Evolutionary conservation across 2,797 vertebrate species (phyloP).

Genomic region (Nyctalus aviator): DNA sequence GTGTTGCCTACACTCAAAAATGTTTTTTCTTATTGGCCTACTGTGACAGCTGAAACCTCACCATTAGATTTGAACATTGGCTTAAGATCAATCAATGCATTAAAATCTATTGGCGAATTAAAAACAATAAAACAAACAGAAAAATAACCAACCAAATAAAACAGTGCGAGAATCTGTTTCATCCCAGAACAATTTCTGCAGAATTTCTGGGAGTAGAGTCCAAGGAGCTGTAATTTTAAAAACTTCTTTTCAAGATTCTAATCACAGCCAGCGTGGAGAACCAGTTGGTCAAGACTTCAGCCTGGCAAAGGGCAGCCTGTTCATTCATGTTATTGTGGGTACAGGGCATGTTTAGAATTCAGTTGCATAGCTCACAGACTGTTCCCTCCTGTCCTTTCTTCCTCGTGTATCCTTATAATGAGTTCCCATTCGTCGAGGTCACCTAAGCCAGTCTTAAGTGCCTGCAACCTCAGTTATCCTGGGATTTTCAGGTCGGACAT

Average conservation of each 20-base stretch:
- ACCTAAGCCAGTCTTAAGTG: background rate
- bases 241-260: background rate
- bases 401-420: background rate
- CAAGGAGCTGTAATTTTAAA: background rate
- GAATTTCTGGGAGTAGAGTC: background rate
- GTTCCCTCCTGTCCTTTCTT: background rate
- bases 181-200: background rate
- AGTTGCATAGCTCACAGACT: background rate
- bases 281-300: background rate
- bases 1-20: background rate
- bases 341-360: background rate
- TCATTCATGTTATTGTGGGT: background rate
- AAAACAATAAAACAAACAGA: background rate
- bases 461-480: background rate
- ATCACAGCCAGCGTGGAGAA: background rate
- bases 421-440: background rate
- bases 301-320: background rate
- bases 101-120: background rate
- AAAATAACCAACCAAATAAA: background rate
- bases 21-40: constrained; percentile 31
- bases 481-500: background rate
- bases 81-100: constrained; percentile 9
- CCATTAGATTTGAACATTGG: constrained; percentile 4
- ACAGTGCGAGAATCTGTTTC: background rate
- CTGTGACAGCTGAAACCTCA: background rate